Evolutionary conservation across 2,888 invertebrate species (phyloP), one percentile per base, ranked within the genome.

Genomic region (Pelosia muscerda): DNA sequence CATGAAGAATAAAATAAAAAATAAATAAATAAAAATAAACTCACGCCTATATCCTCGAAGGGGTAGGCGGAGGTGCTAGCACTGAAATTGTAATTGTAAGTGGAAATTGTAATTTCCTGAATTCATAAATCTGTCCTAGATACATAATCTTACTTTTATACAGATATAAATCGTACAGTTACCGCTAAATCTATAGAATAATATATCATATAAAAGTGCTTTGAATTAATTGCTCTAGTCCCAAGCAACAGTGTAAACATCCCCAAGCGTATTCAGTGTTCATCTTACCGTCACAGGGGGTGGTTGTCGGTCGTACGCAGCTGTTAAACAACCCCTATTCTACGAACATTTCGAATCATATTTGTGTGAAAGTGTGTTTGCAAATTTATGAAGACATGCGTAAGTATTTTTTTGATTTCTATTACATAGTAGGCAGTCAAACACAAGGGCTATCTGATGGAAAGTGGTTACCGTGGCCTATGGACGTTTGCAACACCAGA

Each of bases 201-300:
- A 31, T 28, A 31, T 28, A 57, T 28, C 19, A 26, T 31, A n/a
- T n/a, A 11, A 31, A 57, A n/a, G 26, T 57, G 31, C n/a, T 57
- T 57, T 0, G n/a, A 55, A n/a, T 56, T 34, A 38, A 63, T 34
- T 68, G 58, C 22, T 11, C 22, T 15, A 56, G 34, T 53, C 54
- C 19, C 26, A 53, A 31, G 63, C 60, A 72, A 63, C 69, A 69
- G 59, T 49, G 56, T 69, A 69, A 70, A 72, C 54, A 72, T 55
- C 38, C 63, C 57, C 25, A 23, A 53, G 23, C 49, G 25, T 23
- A 2, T 66, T 75, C 82, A 85, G 85, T 85, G 66, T 62, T 66
- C 26, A 68, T 68, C 31, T 78, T 75, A 74, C 84, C 82, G 77
- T 77, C 77, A 9, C 0, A 9, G 53, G 38, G 83, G 76, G 75